A percentile compares a stretch with the other conserved stretches of the same genome.
Evolutionary conservation across 2,888 invertebrate genomes (phyloP).

Genomic region (Machimus atricapillus): DNA sequence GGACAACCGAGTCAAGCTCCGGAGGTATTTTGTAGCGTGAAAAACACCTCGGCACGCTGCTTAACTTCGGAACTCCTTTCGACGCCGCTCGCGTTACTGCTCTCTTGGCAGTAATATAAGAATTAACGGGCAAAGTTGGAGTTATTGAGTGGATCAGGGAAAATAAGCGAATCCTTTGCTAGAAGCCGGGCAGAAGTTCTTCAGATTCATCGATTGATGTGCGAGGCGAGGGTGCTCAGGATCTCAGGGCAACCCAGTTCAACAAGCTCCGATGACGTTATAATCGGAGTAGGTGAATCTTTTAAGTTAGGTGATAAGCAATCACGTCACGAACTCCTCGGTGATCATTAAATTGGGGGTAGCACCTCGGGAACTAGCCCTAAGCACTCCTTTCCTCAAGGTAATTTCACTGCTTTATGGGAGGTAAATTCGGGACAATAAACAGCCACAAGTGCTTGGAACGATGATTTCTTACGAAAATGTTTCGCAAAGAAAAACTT

Average conservation of each 20-base stretch:
- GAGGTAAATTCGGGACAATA: not conserved
- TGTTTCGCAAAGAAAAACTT: not conserved
- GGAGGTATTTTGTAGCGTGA: not conserved
- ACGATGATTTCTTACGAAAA: not conserved
- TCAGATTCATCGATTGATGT: not conserved
- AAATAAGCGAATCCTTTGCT: not conserved
- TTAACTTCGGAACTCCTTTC: constrained; percentile 4
- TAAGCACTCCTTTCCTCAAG: not conserved
- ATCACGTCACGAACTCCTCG: not conserved
- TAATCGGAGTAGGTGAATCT: not conserved
- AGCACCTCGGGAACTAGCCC: not conserved
- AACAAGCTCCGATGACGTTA: not conserved
- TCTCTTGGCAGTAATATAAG: constrained; percentile 5
- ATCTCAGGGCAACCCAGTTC: no score
- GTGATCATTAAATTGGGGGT: not conserved
- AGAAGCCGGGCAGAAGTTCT: not conserved
- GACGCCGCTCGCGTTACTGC: not conserved
- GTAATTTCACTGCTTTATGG: not conserved
- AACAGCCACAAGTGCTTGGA: not conserved
- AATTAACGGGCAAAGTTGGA: constrained; percentile 11
- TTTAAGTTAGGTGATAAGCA: not conserved
- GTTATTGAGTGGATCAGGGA: not conserved
- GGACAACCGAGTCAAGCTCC: not conserved
- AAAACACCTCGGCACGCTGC: not conserved
- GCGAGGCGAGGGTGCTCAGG: not conserved